Conservation (phyloP, 2,888 invertebrate genomes). For the Cheilosia variabilis region DNA sequence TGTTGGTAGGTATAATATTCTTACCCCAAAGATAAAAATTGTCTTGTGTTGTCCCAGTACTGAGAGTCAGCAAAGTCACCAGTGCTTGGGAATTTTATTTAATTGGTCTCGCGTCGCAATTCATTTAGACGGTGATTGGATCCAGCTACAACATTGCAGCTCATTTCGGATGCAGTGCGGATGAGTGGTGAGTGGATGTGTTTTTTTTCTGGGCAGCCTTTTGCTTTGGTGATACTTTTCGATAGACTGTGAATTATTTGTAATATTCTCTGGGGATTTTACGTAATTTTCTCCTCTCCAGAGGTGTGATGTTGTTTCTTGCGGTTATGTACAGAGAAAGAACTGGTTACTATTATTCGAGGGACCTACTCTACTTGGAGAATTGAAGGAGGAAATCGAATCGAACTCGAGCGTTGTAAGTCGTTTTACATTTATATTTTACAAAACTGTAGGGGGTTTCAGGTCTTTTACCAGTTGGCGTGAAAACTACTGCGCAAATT, state of each 20-base stretch:
- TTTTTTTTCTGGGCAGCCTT: background rate
- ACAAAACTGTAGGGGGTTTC: too few species aligned
- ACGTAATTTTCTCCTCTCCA: background rate
- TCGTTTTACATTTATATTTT: too few species aligned
- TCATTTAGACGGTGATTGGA: slow-evolving; percentile 72
- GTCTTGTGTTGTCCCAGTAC: slow-evolving; percentile 42
- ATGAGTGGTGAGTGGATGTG: slow-evolving; percentile 57
- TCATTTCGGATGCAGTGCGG: slow-evolving; percentile 70
- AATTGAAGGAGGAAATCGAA: too few species aligned
- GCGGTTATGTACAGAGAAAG: too few species aligned
- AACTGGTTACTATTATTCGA: too few species aligned
- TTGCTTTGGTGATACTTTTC: slow-evolving; percentile 19
- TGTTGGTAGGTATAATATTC: slow-evolving; percentile 10
- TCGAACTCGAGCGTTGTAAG: too few species aligned
- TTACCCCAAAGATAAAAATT: slow-evolving; percentile 49
- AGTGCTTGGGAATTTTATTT: slow-evolving; percentile 69
- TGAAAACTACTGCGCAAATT: too few species aligned
- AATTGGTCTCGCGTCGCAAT: slow-evolving; percentile 74
- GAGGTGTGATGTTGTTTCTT: too few species aligned
- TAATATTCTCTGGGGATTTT: slow-evolving; percentile 54
- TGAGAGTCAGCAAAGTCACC: slow-evolving; percentile 13
- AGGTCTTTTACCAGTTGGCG: too few species aligned
- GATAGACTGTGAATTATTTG: slow-evolving; percentile 60
- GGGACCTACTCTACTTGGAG: too few species aligned
- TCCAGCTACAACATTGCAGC: slow-evolving; percentile 39